Evolutionary conservation across 2,888 invertebrate species (phyloP).

Genomic region (Asteroscopus sphinx): DNA sequence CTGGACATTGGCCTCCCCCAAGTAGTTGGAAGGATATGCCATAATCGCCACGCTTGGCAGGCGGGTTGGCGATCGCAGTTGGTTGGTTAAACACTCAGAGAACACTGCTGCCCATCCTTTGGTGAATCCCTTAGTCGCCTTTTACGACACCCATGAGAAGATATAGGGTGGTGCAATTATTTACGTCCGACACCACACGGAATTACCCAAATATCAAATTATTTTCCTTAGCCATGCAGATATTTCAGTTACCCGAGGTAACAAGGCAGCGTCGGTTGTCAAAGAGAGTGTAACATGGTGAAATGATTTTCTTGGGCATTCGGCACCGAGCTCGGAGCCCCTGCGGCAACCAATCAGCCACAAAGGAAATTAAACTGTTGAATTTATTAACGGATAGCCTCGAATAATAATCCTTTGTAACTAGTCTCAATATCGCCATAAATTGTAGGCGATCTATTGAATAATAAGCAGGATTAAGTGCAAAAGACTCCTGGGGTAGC

Average conservation of each 20-base stretch:
- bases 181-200: too few species aligned
- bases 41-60: too few species aligned
- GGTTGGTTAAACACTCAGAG: too few species aligned
- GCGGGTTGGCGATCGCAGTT: too few species aligned
- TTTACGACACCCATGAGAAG: too few species aligned
- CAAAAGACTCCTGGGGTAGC: conserved; percentile 5
- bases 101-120: too few species aligned
- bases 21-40: too few species aligned
- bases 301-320: conserved; percentile 64
- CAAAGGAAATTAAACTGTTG: conserved; percentile 83
- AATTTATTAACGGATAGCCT: conserved; percentile 75
- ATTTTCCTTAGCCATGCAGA: conserved; percentile 1
- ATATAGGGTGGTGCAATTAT: too few species aligned
- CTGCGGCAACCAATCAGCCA: conserved; percentile 75
- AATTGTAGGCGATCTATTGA: conserved; percentile 28
- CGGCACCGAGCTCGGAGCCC: conserved; percentile 50
- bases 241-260: conserved; percentile 6
- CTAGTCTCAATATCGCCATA: conserved; percentile 57
- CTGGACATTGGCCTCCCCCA: too few species aligned
- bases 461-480: conserved; percentile 41
- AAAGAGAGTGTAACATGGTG: conserved; percentile 33
- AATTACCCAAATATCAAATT: background rate
- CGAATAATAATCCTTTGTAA: conserved; percentile 66
- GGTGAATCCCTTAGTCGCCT: too few species aligned
- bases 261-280: conserved; percentile 14